Evolutionary conservation across 2,888 invertebrate species (phyloP), one percentile per base, ranked within the genome.

Genomic region (Hydrotaea cyrtoneurina): DNA sequence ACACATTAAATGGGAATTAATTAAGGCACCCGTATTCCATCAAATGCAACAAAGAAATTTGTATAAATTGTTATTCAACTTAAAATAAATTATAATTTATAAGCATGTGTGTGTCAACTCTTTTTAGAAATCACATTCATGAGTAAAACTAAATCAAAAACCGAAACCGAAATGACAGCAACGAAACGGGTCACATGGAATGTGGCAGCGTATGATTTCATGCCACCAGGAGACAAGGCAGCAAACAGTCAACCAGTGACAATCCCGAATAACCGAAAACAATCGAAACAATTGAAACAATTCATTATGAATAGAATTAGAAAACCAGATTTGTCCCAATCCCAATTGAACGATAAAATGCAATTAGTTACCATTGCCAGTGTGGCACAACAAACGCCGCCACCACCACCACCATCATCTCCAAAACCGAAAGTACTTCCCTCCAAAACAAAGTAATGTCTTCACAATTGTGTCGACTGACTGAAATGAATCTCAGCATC

Each of bases 341-440:
- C 39, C 39, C 75, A 83, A 83, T 83, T 83, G 77, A 83, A 80
- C 73, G 80, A 83, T 83, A 83, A 83, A 80, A 80, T 80, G 77
- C 73, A 76, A 83, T 83, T 80, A 80, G 55, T 46, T 69, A 26
- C 23, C 59, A 11, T 57, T 23, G 19, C 55, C 55, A 57, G 15
- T 31, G 31, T 21, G 5, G 0, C 55, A 57, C 59, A 23, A 23
- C 1, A 31, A 31, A 31, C 31, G 31, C 31, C 31, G 7, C 31
- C 62, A 62, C 31, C 15, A 15, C n/a, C 31, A 31, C n/a, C 59
- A 2, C 31, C 31, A 31, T 31, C 21, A 55, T 0, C 53, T 7
- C 13, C 11, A 19, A 21, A 57, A 23, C 0, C 13, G 59, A 26
- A 59, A 23, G 26, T 23, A 59, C 59, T 7, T n/a, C n/a, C n/a